phyloP scores from a whole-genome alignment of 2,888 invertebrate species.

The Monochamus alternatus region DNA sequence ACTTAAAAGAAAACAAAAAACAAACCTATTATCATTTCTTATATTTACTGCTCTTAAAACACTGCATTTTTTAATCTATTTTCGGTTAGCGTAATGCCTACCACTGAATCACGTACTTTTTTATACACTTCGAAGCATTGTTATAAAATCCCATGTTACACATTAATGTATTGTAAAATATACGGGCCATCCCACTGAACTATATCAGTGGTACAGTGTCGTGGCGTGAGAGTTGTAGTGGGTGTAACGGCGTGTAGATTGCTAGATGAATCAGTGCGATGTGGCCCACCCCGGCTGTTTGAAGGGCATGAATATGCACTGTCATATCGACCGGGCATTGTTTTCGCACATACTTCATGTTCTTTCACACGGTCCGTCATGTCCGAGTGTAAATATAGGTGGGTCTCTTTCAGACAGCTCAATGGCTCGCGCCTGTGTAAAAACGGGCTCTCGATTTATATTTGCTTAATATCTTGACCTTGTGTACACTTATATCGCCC shows the following conservation, averaged over 20 bases:
- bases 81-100: too few species aligned
- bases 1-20: too few species aligned
- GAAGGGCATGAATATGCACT: constrained; percentile 56
- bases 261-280: constrained; percentile 52
- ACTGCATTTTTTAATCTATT: too few species aligned
- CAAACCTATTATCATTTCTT: too few species aligned
- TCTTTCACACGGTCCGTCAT: constrained; percentile 63
- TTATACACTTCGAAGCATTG: too few species aligned
- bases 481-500: constrained; percentile 37
- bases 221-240: constrained; percentile 32
- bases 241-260: constrained; percentile 40
- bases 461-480: constrained; percentile 54
- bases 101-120: too few species aligned
- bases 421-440: constrained; percentile 58
- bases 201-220: constrained; percentile 22
- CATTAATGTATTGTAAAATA: constrained; percentile 11
- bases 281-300: constrained; percentile 52
- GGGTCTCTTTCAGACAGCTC: constrained; percentile 63
- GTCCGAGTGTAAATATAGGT: constrained; percentile 63
- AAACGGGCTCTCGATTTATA: constrained; percentile 50
- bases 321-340: constrained; percentile 59
- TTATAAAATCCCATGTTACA: not conserved
- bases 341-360: constrained; percentile 62
- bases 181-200: constrained; percentile 3
- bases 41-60: too few species aligned